Evolutionary conservation across 2,113 vertebrate species (phyloP), one percentile per base, ranked within the genome.

Genomic region (Polyodon spathula): DNA sequence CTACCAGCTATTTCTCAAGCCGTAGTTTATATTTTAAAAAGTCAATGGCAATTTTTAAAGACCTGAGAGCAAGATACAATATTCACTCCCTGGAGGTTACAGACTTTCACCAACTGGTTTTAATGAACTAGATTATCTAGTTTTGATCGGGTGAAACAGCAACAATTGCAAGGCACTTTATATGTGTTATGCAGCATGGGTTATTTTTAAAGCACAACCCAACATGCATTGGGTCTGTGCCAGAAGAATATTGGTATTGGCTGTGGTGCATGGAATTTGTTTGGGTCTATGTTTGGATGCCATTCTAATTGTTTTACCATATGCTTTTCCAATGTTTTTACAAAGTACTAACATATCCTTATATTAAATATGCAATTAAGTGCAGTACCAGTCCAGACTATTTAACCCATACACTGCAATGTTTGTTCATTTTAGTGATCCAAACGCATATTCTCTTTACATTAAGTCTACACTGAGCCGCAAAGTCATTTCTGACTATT

Each of bases 161-260:
- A 37, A 14, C n/a, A n/a, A 75, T 66, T 67, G 73, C 64, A 76
- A 68, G 73, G 73, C 75, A 69, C 69, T 73, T 56, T 56, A 54
- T 43, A 10, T 7, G 8, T 58, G 54, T 53, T 55, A 50, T 40
- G 12, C 40, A 27, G 55, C 17, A 42, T 43, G 15, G 41, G 38
- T 11, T 8, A 4, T 50, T 10, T 54, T 27, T 6, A 77, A 83
- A 71, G 74, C 66, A 81, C 69, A 86, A 80, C 65, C 79, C 72
- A 75, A 70, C 73, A 81, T 79, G 76, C 65, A 68, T 76, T 86
- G 81, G 69, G 62, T 66, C 59, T 66, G 40, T 58, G 74, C 76
- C 83, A 85, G 73, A 38, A 54, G 3, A 65, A 17, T 84, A 77
- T 83, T 88, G 70, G 77, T 80, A 73, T 80, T 89, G 86, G 86